Evolutionary conservation across 2,888 invertebrate genomes (phyloP).

Genomic region (Tenodera sinensis): DNA sequence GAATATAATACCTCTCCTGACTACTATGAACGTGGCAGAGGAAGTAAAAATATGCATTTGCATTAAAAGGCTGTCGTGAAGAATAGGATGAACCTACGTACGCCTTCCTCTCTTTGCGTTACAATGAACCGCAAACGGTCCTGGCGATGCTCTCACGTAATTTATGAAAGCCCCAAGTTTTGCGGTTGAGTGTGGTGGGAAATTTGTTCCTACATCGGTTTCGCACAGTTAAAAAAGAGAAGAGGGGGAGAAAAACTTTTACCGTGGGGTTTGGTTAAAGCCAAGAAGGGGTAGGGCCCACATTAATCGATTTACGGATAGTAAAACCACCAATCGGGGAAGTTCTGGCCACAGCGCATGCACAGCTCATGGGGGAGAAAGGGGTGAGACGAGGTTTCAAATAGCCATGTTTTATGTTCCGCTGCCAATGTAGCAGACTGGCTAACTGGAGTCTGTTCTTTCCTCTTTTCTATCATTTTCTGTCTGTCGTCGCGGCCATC

Average conservation of each 20-base stretch:
- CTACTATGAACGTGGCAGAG: too few species aligned
- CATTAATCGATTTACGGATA: conserved; percentile 16
- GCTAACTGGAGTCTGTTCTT: not conserved
- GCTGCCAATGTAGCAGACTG: not conserved
- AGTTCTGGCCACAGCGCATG: not conserved
- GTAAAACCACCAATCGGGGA: conserved; percentile 18
- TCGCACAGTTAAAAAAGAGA: not conserved
- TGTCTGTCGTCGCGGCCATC: not conserved
- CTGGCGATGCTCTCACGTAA: not conserved
- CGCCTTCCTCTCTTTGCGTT: not conserved
- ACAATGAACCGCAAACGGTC: not conserved
- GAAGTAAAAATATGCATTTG: too few species aligned
- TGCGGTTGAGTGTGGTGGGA: not conserved
- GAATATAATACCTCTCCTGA: too few species aligned
- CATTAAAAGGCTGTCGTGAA: too few species aligned
- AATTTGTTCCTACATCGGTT: conserved; percentile 11
- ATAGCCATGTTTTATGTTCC: conserved; percentile 6
- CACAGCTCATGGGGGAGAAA: not conserved
- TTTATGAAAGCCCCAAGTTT: conserved; percentile 10
- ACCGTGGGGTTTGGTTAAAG: not conserved
- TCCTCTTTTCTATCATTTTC: not conserved
- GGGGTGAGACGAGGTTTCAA: not conserved
- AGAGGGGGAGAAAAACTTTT: not conserved
- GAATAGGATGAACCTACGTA: too few species aligned
- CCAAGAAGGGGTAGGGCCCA: not conserved